Conservation (phyloP, 2,113 vertebrate species). For the Apteryx owenii region DNA sequence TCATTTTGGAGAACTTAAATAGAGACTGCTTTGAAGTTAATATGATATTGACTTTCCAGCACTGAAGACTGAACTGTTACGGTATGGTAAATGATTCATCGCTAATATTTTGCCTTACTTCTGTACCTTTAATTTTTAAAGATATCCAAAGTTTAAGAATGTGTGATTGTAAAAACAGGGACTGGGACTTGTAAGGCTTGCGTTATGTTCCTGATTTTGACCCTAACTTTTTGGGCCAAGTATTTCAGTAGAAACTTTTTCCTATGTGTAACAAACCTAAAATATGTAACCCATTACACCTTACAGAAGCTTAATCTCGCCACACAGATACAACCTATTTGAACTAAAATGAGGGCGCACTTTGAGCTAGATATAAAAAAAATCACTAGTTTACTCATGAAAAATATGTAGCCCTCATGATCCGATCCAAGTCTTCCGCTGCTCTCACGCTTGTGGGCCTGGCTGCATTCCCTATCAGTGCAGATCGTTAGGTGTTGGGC, state of each 20-base stretch:
- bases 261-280: neutral
- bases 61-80: conserved; percentile 37
- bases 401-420: neutral
- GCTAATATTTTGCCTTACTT: conserved; percentile 18
- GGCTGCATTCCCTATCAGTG: neutral
- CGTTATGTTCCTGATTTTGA: neutral
- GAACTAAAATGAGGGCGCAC: neutral
- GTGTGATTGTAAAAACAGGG: neutral
- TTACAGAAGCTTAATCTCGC: neutral
- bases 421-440: neutral
- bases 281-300: accelerated
- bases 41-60: conserved; percentile 58
- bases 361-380: neutral
- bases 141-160: neutral
- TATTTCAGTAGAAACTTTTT: neutral
- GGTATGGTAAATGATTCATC: neutral
- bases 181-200: neutral
- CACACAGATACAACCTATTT: neutral
- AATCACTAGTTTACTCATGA: neutral
- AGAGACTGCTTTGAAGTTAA: conserved; percentile 32
- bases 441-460: neutral
- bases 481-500: neutral
- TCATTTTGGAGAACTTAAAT: conserved; percentile 33
- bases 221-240: neutral
- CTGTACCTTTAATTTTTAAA: conserved; percentile 4